These are phyloP conservation scores for Mythimna lalbum DNA, from an alignment of 2,888 invertebrate genomes.

Conservation along the genomic window DNA sequence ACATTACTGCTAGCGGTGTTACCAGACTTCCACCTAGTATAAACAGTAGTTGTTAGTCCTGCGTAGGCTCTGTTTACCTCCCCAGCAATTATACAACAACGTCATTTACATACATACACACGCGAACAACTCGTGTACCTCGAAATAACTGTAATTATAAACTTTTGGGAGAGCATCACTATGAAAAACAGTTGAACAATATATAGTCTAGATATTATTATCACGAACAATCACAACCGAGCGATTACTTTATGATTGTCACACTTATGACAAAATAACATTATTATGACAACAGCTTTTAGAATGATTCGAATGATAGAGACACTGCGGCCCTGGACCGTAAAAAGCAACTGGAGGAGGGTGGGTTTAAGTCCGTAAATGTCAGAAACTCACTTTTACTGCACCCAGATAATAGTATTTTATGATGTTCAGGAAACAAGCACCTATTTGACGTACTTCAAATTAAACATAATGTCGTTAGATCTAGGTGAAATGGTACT, in stretches of 20 bases:
- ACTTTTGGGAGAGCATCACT: neutral
- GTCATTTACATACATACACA: slow-evolving; percentile 45
- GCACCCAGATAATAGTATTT: neutral
- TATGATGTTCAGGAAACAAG: neutral
- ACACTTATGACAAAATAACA: neutral
- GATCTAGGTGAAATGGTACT: neutral
- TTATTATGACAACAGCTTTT: too few relatives aligned
- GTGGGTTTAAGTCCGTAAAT: too few relatives aligned
- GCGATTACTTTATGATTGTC: neutral
- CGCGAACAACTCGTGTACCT: slow-evolving; percentile 7
- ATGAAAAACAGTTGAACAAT: neutral
- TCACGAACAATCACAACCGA: neutral
- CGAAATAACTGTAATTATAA: slow-evolving; percentile 37
- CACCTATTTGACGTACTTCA: neutral
- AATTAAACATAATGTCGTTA: neutral
- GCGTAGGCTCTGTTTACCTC: slow-evolving; percentile 46
- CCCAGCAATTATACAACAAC: slow-evolving; percentile 49
- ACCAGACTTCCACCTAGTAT: slow-evolving; percentile 19
- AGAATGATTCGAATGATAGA: too few relatives aligned
- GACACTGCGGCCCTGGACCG: too few relatives aligned
- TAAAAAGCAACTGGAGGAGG: too few relatives aligned
- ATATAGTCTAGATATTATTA: neutral
- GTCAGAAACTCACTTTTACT: too few relatives aligned
- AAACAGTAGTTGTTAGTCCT: slow-evolving; percentile 40
- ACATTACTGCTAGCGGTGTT: slow-evolving; percentile 23